phyloP scores from a whole-genome alignment of 2,113 vertebrate species.

The Urocitellus parryii region DNA sequence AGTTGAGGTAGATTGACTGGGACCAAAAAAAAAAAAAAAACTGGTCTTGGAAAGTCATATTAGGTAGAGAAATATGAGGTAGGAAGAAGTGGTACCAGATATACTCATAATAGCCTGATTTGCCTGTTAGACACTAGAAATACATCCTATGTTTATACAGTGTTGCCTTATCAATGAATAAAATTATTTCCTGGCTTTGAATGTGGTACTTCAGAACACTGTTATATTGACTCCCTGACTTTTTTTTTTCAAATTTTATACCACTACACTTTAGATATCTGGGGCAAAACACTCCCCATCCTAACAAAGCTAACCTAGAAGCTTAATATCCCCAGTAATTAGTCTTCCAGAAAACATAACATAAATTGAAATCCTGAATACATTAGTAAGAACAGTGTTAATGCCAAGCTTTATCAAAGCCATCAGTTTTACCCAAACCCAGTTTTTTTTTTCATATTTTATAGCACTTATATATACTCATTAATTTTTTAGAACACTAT shows the following conservation, averaged over 20 bases:
- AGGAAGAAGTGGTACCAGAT: background rate
- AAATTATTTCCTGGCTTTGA: background rate
- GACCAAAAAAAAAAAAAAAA: too few species aligned
- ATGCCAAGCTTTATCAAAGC: conserved; percentile 12
- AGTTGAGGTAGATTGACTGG: background rate
- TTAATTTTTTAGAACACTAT: background rate
- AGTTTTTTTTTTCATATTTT: conserved; percentile 46
- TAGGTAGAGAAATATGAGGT: background rate
- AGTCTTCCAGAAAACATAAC: conserved; percentile 30
- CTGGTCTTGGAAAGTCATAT: background rate
- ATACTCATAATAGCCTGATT: background rate
- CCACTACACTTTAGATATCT: background rate
- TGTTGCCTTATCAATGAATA: background rate
- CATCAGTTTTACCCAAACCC: background rate
- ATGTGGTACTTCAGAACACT: background rate
- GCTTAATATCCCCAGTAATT: background rate
- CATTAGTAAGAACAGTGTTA: background rate
- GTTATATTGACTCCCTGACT: background rate
- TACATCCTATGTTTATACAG: background rate
- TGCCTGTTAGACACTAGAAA: background rate
- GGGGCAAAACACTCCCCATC: background rate
- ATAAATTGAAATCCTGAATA: background rate
- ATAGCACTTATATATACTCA: background rate
- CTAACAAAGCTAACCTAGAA: background rate
- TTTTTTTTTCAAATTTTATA: background rate